Conservation (phyloP, 2,797 vertebrate species). For the Enteromius trimaculatus region DNA sequence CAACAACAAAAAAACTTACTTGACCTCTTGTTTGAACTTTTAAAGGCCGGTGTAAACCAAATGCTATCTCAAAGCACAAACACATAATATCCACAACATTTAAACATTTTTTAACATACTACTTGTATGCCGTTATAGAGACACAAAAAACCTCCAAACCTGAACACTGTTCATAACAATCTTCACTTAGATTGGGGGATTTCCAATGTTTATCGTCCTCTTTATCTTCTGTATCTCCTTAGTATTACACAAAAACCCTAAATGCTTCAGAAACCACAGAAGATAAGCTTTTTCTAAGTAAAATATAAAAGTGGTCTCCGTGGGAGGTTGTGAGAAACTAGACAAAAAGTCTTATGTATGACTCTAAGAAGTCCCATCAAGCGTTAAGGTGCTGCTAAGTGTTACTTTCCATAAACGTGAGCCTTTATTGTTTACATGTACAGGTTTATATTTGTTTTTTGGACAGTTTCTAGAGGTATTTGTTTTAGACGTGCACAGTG, state of each 20-base stretch:
- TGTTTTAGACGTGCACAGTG: not conserved
- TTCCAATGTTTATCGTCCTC: not conserved
- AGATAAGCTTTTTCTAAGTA: conserved; percentile 7
- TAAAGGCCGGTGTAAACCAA: not conserved
- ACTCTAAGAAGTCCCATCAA: not conserved
- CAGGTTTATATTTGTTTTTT: not conserved
- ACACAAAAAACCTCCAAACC: not conserved
- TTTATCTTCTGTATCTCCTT: not conserved
- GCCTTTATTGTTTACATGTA: not conserved
- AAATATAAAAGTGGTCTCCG: not conserved
- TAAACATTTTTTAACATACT: not conserved
- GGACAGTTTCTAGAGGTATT: not conserved
- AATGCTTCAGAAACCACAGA: not conserved
- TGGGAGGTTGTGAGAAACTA: conserved; percentile 13
- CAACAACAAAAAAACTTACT: not conserved
- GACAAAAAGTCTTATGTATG: not conserved
- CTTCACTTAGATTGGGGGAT: not conserved
- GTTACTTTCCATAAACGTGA: not conserved
- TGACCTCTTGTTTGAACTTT: not conserved
- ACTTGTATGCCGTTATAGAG: not conserved
- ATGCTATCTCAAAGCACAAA: not conserved
- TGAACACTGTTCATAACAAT: not conserved
- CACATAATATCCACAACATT: not conserved
- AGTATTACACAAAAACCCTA: not conserved
- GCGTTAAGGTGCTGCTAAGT: not conserved